A percentile compares a stretch with the other conserved stretches of the same genome.
Conservation (phyloP, 2,888 invertebrate species). For the Steinernema scapterisci region DNA sequence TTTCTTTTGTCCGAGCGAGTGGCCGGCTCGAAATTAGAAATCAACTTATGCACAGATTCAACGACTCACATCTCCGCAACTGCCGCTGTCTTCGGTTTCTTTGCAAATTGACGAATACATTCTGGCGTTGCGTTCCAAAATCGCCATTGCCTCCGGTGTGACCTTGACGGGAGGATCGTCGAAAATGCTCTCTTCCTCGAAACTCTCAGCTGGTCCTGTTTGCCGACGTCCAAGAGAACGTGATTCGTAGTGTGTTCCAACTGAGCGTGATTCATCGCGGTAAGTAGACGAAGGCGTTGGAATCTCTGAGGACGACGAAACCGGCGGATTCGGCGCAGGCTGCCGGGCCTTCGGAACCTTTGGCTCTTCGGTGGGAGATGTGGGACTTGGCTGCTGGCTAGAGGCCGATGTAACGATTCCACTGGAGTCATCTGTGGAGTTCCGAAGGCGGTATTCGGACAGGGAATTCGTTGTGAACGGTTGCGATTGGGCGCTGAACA, state of each 20-base stretch:
- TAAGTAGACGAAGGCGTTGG: background rate
- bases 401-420: conserved; percentile 23
- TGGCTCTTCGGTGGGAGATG: background rate
- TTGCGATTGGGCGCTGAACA: conserved; percentile 15
- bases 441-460: conserved; percentile 12
- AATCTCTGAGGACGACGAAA: background rate
- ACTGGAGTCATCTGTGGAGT: conserved; percentile 16
- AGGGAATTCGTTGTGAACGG: conserved; percentile 16
- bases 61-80: background rate
- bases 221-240: conserved; percentile 8
- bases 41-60: no score
- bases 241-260: conserved; percentile 29
- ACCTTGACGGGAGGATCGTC: conserved; percentile 22
- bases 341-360: background rate
- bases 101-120: conserved; percentile 22
- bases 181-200: conserved; percentile 15
- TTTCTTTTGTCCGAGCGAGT: background rate
- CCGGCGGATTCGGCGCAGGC: background rate
- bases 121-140: conserved; percentile 26
- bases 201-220: background rate
- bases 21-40: no score
- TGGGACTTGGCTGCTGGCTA: conserved; percentile 14
- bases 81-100: conserved; percentile 3
- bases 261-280: conserved; percentile 17
- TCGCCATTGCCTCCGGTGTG: conserved; percentile 27